phyloP scores from a whole-genome alignment of 2,888 invertebrate genomes.

The Heliconius hortense region DNA sequence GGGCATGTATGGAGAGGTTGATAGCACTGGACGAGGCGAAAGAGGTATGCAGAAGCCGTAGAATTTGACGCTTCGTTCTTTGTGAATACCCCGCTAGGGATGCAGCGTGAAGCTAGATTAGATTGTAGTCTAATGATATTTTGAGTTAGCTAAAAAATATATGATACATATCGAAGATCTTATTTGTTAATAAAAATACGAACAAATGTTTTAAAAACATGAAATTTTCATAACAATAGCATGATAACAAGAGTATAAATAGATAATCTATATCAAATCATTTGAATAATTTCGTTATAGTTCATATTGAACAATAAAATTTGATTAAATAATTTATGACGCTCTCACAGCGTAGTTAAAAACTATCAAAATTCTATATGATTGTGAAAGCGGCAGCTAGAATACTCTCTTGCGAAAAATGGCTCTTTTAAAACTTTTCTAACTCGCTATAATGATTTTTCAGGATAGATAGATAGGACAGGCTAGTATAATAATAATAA shows the following conservation, averaged over 20 bases:
- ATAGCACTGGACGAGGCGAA: too few relatives aligned
- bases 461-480: too few relatives aligned
- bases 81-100: too few relatives aligned
- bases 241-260: conserved; percentile 10
- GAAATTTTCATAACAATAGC: background rate
- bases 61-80: too few relatives aligned
- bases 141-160: too few relatives aligned
- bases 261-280: background rate
- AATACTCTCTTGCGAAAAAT: background rate
- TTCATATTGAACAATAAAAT: background rate
- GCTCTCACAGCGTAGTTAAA: background rate
- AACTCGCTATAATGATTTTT: background rate
- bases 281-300: conserved; percentile 20
- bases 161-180: too few relatives aligned
- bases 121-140: too few relatives aligned
- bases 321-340: background rate
- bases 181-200: background rate
- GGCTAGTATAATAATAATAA: too few relatives aligned
- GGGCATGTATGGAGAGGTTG: too few relatives aligned
- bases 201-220: background rate
- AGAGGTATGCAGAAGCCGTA: too few relatives aligned
- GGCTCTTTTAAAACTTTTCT: background rate
- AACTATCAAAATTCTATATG: background rate
- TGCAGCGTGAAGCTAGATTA: too few relatives aligned
- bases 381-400: background rate